A percentile compares a stretch with the other conserved stretches of the same genome.
These are phyloP conservation scores for Lordiphosa mommai DNA, from an alignment of 1,140 invertebrate species.

Conservation along the genomic window DNA sequence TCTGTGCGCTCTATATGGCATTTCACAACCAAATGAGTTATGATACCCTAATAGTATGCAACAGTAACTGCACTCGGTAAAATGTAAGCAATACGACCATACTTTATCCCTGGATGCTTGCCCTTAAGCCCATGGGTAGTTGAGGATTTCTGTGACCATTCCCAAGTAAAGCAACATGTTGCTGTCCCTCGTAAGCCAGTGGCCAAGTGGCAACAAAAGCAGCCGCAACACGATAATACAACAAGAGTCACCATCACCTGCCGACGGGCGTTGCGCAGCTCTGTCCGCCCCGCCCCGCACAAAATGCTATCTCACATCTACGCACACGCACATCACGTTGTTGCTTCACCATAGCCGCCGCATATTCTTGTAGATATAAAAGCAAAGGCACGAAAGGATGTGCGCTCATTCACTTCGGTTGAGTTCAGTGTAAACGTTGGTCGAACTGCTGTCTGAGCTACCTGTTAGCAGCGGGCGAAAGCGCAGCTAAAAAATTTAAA, in stretches of 20 bases:
- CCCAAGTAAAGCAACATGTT: constrained; percentile 32
- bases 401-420: constrained; percentile 49
- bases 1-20: neutral
- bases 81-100: neutral
- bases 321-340: constrained; percentile 12
- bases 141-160: constrained; percentile 5
- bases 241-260: constrained; percentile 19
- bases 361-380: constrained; percentile 36
- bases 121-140: constrained; percentile 10
- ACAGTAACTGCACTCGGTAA: neutral
- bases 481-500: constrained; percentile 13
- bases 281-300: constrained; percentile 2
- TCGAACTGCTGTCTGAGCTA: constrained; percentile 7
- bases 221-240: constrained; percentile 27
- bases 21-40: constrained; percentile 16
- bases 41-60: neutral
- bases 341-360: constrained; percentile 13
- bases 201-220: constrained; percentile 28
- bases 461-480: constrained; percentile 11
- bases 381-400: constrained; percentile 39
- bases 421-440: constrained; percentile 44
- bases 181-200: constrained; percentile 14
- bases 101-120: constrained; percentile 10
- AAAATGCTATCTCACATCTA: constrained; percentile 25
- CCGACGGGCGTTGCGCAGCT: constrained; percentile 17